phyloP scores from a whole-genome alignment of 2,113 vertebrate genomes.

The Pseudopodoces humilis region DNA sequence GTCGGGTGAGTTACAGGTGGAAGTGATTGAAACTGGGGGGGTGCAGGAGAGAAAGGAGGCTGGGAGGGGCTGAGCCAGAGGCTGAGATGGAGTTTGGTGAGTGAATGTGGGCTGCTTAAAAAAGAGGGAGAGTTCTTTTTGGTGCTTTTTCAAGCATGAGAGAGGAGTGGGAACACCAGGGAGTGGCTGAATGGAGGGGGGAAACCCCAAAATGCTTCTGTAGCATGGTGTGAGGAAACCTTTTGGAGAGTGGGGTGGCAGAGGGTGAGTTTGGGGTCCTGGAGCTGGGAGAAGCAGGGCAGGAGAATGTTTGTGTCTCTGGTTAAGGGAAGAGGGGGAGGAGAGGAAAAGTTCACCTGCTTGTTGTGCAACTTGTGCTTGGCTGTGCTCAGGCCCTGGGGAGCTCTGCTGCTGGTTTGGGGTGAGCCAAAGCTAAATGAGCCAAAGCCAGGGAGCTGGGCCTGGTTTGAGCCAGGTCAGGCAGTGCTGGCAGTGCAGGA shows the following conservation, averaged over 20 bases:
- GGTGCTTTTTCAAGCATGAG: accelerated
- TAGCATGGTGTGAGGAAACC: accelerated
- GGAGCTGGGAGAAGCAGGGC: neutral
- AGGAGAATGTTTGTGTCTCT: neutral
- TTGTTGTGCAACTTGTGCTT: neutral
- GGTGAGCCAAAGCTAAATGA: neutral
- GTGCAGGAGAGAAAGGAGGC: neutral
- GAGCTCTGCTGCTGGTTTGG: neutral
- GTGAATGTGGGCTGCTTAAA: accelerated
- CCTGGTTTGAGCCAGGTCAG: neutral
- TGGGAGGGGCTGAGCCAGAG: accelerated
- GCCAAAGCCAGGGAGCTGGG: neutral
- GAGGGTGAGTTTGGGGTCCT: neutral
- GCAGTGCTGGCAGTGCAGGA: neutral
- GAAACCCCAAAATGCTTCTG: neutral
- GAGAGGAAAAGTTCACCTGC: neutral
- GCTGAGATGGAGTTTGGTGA: neutral
- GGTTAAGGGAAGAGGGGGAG: neutral
- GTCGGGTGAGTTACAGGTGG: neutral
- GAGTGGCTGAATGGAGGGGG: accelerated
- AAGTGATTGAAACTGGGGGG: accelerated
- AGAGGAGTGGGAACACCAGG: accelerated
- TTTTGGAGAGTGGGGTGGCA: neutral
- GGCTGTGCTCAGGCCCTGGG: neutral
- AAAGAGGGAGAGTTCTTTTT: neutral